Conservation (phyloP, 2,888 invertebrate species). For the Norana najaformis region DNA sequence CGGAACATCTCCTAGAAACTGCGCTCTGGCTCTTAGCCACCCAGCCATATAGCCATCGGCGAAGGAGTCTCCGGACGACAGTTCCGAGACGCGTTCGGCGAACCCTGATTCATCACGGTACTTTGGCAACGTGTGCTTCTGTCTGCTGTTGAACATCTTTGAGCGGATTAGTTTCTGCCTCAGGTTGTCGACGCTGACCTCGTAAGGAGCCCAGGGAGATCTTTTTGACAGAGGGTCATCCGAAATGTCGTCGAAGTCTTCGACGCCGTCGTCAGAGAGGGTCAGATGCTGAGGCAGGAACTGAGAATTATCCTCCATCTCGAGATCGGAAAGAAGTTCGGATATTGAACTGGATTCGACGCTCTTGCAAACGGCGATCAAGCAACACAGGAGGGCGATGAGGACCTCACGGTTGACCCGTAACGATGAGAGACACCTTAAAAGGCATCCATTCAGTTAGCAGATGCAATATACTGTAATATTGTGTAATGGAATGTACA, state of each 20-base stretch:
- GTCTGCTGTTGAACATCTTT: constrained; percentile 10
- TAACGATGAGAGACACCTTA: neutral
- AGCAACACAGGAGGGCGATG: neutral
- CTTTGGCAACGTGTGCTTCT: neutral
- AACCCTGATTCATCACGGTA: neutral
- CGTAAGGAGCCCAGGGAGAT: neutral
- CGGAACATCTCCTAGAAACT: neutral
- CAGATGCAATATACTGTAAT: neutral
- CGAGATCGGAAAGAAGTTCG: constrained; percentile 14
- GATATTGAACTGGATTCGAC: neutral
- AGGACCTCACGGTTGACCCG: neutral
- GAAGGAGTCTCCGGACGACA: neutral
- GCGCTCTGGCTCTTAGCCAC: neutral
- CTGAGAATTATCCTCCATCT: neutral
- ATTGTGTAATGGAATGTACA: too few species aligned
- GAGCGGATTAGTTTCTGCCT: neutral
- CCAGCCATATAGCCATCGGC: neutral
- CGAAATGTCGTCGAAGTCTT: neutral
- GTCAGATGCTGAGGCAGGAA: neutral
- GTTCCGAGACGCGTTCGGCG: neutral
- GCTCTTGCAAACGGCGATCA: neutral
- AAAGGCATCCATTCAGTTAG: neutral
- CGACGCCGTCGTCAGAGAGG: neutral
- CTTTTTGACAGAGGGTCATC: neutral
- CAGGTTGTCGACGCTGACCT: constrained; percentile 1